phyloP scores from a whole-genome alignment of 2,888 invertebrate species.

The Trichopria drosophilae region DNA sequence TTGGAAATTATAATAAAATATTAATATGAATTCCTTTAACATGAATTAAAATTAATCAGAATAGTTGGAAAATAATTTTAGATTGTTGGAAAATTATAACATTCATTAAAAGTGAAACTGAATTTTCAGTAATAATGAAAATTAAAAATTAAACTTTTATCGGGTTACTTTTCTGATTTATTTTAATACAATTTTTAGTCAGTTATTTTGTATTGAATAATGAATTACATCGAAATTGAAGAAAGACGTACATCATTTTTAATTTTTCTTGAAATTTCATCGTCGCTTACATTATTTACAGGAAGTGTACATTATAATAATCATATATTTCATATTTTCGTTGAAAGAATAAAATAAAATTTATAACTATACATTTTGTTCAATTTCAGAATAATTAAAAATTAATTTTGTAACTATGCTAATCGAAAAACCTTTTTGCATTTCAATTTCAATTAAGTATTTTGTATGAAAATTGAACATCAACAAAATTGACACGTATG shows the following conservation, averaged over 20 bases:
- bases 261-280: no score
- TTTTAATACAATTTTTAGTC: not conserved
- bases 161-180: not conserved
- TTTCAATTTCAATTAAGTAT: not conserved
- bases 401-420: no score
- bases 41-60: no score
- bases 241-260: not conserved
- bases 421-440: not conserved
- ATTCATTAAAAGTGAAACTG: not conserved
- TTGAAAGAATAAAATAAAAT: slow-evolving; percentile 2
- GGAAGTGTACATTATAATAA: not conserved
- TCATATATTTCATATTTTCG: not conserved
- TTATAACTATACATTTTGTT: not conserved
- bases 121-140: not conserved
- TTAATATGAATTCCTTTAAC: no score
- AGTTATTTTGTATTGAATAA: not conserved
- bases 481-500: no score
- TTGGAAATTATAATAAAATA: no score
- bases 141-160: not conserved
- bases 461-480: not conserved
- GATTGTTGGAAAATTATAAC: no score
- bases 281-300: not conserved
- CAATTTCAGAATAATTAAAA: no score
- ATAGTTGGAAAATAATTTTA: no score
- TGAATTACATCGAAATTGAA: not conserved